Base-by-base conservation (phyloP, 2,113 vertebrate genomes). In the Climacteris rufus region DNA sequence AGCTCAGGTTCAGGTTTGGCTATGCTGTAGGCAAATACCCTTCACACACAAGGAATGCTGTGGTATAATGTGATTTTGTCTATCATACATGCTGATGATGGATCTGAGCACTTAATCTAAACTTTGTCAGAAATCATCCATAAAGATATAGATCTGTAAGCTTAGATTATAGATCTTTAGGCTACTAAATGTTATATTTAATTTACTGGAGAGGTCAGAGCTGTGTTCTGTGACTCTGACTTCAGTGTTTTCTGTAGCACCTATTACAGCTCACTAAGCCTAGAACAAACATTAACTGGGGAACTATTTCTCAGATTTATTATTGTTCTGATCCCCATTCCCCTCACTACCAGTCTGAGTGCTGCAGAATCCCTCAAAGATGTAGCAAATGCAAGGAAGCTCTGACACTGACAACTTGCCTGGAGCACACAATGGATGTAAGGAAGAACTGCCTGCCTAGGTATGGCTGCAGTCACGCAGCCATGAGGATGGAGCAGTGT, bases 161-260 rank as follows among this genome's bases (percentile, higher is more conserved):
- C 27, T 54, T 78, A 45, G 21, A 4, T 50, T 83, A 56, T 39
- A 72, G 53, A 44, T 75, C 37, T 83, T 69, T 30, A 83, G 22
- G 10, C 25, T 6, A 52, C 54, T n/a, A 68, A 78, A 56, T 52
- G 27, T 31, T 53, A 33, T 15, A 15, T 27, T 16, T 20, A 4
- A 68, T 44, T 70, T 66, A 59, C 25, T 19, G 15, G 42, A 30
- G 33, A 68, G 13, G 16, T 88, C 66, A 80, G 13, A 0, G 0
- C 40, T 72, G 6, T 64, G 20, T 60, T 76, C 40, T 81, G 33
- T 10, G 19, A 31, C 19, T 79, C 52, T 50, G 60, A 39, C 22
- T 66, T 68, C 33, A 40, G 0, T 4, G 4, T 3, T 71, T 70
- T 54, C 66, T 76, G 21, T 24, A 44, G 27, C 0, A 1, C 27